Evolutionary conservation across 2,797 vertebrate species (phyloP).

Genomic region (Cephalopachus bancanus): DNA sequence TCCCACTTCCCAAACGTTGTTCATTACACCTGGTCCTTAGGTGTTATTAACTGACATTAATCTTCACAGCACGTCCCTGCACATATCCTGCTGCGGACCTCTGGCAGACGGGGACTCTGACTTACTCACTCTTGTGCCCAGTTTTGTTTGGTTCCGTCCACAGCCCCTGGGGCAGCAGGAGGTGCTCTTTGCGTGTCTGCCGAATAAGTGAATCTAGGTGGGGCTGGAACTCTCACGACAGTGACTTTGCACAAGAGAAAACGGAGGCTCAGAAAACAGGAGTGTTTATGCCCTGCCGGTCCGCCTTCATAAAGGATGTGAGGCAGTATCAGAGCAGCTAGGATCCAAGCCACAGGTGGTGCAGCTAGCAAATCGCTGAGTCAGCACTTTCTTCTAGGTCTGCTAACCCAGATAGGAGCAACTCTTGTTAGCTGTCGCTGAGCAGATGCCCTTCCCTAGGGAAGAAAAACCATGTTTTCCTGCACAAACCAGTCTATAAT

Average conservation of each 20-base stretch:
- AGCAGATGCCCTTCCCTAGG: neutral
- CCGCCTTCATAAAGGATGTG: neutral
- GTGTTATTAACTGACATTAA: neutral
- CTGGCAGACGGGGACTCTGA: neutral
- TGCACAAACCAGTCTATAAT: neutral
- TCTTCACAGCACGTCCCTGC: neutral
- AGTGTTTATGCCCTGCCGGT: neutral
- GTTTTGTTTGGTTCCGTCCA: neutral
- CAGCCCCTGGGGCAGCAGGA: neutral
- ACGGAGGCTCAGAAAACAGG: neutral
- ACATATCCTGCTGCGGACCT: neutral
- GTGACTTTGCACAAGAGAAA: neutral
- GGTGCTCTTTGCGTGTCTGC: neutral
- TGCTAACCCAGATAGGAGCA: neutral
- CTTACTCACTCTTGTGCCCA: neutral
- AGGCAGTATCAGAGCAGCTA: neutral
- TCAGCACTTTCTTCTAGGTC: neutral
- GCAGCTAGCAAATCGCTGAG: neutral
- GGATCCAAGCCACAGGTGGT: neutral
- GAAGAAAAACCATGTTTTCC: neutral
- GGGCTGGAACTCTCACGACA: neutral
- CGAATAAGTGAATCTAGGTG: neutral
- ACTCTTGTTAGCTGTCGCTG: neutral
- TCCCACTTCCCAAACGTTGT: neutral
- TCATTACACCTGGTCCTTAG: neutral